These are phyloP conservation scores for Astropecten irregularis DNA, from an alignment of 53 echinoderm and acorn worm genomes.

Conservation along the genomic window DNA sequence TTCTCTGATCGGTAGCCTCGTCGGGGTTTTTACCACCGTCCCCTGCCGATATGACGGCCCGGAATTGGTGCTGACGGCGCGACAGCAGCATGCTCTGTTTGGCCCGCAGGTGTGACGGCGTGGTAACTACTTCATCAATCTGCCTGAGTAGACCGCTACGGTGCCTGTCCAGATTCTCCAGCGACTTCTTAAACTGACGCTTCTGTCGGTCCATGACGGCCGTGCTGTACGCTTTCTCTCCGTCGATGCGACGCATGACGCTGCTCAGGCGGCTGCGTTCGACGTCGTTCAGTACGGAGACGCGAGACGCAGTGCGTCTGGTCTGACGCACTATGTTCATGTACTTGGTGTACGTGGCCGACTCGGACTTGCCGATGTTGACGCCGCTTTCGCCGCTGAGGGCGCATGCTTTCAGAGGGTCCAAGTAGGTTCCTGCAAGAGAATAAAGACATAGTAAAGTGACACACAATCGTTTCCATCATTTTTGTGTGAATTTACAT, in stretches of 20 bases:
- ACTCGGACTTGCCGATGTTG: constrained; percentile 77
- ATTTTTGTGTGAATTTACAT: background rate
- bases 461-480: background rate
- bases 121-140: constrained; percentile 3
- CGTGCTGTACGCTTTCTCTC: constrained; percentile 68
- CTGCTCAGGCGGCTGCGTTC: constrained; percentile 77
- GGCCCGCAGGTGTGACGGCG: constrained; percentile 39
- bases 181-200: constrained; percentile 71
- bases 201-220: constrained; percentile 82
- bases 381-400: constrained; percentile 85
- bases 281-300: constrained; percentile 90
- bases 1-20: background rate
- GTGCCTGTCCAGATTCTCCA: constrained; percentile 71
- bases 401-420: constrained; percentile 93
- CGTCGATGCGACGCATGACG: constrained; percentile 81
- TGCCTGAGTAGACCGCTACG: constrained; percentile 12
- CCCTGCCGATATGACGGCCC: background rate
- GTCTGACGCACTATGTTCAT: constrained; percentile 76
- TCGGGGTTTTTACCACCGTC: background rate
- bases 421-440: constrained; percentile 80
- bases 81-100: constrained; percentile 36
- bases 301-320: constrained; percentile 81
- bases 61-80: background rate
- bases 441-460: background rate
- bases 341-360: constrained; percentile 82